These are phyloP conservation scores for Barnardius zonarius DNA, from an alignment of 2,113 vertebrate genomes.

Conservation along the genomic window DNA sequence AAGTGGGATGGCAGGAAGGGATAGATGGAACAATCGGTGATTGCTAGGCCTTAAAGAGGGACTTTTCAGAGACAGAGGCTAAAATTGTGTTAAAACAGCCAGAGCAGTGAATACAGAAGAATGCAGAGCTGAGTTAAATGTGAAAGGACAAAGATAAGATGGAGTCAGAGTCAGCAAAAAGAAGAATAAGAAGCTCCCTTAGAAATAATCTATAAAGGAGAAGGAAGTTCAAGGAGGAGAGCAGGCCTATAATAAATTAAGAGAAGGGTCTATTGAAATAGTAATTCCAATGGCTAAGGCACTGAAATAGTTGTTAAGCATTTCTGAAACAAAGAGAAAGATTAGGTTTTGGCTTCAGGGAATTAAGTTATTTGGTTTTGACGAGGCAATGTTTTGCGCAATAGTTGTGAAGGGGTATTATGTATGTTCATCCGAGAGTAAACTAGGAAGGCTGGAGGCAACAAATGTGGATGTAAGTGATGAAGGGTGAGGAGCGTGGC, in stretches of 20 bases:
- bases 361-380: not conserved
- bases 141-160: constrained; percentile 25
- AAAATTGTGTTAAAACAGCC: not conserved
- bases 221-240: constrained; percentile 19
- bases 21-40: not conserved
- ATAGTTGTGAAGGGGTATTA: not conserved
- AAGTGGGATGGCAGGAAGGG: constrained; percentile 19
- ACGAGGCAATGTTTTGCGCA: not conserved
- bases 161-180: constrained; percentile 46
- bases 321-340: not conserved
- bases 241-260: not conserved
- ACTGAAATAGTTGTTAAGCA: constrained; percentile 3
- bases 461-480: not conserved
- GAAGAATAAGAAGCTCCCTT: constrained; percentile 13
- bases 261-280: not conserved
- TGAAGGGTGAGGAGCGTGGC: not conserved
- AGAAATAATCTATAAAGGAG: constrained; percentile 26
- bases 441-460: not conserved
- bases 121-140: constrained; percentile 17
- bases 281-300: not conserved
- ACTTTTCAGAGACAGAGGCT: not conserved
- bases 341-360: not conserved
- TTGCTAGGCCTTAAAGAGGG: constrained; percentile 13
- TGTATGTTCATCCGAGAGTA: not conserved
- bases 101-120: not conserved